A percentile compares a stretch with the other conserved stretches of the same genome.
Conservation (phyloP, 2,113 vertebrate genomes). For the Corynorhinus townsendii region DNA sequence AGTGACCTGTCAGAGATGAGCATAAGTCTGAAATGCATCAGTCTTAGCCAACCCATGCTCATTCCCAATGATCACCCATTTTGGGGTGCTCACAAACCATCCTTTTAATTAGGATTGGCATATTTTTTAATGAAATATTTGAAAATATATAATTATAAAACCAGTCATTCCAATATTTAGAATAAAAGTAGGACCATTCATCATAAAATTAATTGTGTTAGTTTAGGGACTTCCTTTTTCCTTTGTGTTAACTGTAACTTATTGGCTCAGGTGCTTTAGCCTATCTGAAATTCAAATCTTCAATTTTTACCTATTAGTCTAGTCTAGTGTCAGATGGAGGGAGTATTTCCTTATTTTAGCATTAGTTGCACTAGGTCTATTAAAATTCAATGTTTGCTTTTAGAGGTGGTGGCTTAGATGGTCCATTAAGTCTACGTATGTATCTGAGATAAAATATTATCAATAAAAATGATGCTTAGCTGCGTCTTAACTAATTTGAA, state of each 20-base stretch:
- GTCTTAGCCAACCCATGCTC: not conserved
- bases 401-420: conserved; percentile 5
- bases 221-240: not conserved
- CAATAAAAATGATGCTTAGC: not conserved
- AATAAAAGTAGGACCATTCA: not conserved
- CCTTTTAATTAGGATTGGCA: not conserved
- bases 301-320: not conserved
- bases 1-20: not conserved
- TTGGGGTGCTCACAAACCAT: not conserved
- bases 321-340: not conserved
- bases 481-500: not conserved
- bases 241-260: not conserved
- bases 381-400: not conserved
- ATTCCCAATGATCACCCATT: not conserved
- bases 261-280: not conserved
- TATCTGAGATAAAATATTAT: not conserved
- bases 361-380: not conserved
- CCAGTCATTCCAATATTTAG: not conserved
- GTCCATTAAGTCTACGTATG: not conserved
- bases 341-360: not conserved
- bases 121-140: not conserved
- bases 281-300: not conserved
- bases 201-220: not conserved
- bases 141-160: not conserved
- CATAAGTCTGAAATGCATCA: not conserved